Conservation (phyloP, 2,113 vertebrate genomes). For the Mormyrus lacerda region DNA sequence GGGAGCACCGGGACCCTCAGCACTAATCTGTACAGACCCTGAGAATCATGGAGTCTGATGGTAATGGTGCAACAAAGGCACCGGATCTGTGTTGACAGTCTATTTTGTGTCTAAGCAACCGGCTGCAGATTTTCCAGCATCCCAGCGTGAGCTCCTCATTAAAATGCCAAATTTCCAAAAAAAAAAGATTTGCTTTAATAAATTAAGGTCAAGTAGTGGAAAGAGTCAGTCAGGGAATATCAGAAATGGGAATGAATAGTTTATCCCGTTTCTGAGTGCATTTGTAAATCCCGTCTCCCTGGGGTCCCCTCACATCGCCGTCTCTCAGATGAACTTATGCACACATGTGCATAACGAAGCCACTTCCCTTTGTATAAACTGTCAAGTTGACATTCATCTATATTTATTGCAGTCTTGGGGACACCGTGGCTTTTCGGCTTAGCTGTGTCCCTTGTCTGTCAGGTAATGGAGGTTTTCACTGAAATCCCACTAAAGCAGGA, state of each 20-base stretch:
- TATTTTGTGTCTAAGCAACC: conserved; percentile 23
- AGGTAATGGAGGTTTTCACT: background rate
- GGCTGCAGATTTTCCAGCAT: background rate
- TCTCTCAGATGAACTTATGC: background rate
- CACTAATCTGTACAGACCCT: background rate
- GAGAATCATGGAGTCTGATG: background rate
- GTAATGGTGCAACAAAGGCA: background rate
- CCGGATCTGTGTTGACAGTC: background rate
- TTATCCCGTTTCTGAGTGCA: background rate
- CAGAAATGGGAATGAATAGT: conserved; percentile 4
- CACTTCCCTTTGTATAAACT: background rate
- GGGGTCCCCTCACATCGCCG: too few relatives aligned
- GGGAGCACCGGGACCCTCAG: background rate
- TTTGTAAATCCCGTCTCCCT: background rate
- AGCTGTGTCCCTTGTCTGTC: background rate
- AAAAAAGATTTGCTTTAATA: background rate
- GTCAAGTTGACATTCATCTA: background rate
- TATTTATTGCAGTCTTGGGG: background rate
- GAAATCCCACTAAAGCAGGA: background rate
- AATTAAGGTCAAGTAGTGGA: conserved; percentile 22
- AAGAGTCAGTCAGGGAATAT: conserved; percentile 12
- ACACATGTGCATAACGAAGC: background rate
- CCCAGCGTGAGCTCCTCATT: background rate
- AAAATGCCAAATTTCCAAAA: conserved; percentile 1
- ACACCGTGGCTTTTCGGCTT: background rate